Evolutionary conservation across 2,113 vertebrate species (phyloP).

Genomic region (Fregata magnificens): DNA sequence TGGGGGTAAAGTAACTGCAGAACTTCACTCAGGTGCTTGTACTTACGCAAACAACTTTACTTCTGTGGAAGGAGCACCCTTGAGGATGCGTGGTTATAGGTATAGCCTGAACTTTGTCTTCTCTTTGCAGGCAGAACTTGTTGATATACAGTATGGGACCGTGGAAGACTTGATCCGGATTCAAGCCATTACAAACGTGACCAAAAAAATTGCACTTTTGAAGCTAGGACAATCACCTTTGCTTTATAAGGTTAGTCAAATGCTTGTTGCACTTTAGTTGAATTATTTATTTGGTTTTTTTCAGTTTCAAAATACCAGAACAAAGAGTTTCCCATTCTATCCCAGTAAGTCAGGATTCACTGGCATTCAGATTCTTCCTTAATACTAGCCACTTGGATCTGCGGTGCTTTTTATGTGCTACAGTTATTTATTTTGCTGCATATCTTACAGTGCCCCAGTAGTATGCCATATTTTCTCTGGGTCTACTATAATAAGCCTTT

Average conservation of each 20-base stretch:
- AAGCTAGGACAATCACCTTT: constrained; percentile 90
- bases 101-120: neutral
- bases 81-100: rapidly evolving
- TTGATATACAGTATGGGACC: constrained; percentile 88
- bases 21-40: neutral
- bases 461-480: neutral
- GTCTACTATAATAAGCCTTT: neutral
- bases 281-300: neutral
- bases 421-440: neutral
- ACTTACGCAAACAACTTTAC: rapidly evolving
- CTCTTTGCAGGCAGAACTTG: constrained; percentile 82
- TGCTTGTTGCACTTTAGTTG: neutral
- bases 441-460: neutral
- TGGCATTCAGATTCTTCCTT: neutral
- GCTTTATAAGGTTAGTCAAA: constrained; percentile 86
- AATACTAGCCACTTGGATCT: neutral
- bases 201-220: constrained; percentile 87
- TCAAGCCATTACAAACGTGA: constrained; percentile 73
- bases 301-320: neutral
- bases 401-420: neutral
- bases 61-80: neutral
- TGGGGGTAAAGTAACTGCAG: neutral
- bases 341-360: neutral
- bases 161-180: constrained; percentile 79
- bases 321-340: neutral